phyloP scores from a whole-genome alignment of 64 coral and sea anemone genomes.

The Pocillopora damicornis region DNA sequence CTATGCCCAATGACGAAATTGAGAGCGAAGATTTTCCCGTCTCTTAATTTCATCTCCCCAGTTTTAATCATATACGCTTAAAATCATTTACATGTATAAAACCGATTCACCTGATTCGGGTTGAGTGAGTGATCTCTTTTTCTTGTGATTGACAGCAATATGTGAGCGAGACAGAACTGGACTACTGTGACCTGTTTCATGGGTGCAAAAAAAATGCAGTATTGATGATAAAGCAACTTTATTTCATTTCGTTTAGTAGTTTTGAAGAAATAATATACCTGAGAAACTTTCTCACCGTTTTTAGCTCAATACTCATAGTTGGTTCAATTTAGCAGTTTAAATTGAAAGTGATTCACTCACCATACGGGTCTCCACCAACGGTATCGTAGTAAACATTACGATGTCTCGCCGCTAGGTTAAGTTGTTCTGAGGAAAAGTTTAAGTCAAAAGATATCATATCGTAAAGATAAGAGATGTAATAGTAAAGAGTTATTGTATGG shows the following conservation, averaged over 20 bases:
- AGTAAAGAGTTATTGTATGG: background rate
- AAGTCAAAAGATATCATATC: background rate
- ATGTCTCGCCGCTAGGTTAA: slow-evolving; percentile 81
- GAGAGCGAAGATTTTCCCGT: too few relatives aligned
- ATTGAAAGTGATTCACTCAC: slow-evolving; percentile 13
- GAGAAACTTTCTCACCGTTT: background rate
- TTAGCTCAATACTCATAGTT: background rate
- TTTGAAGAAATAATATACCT: too few relatives aligned
- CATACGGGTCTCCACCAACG: slow-evolving; percentile 73
- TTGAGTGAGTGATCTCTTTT: slow-evolving; percentile 34
- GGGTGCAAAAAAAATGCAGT: background rate
- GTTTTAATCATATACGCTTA: too few relatives aligned
- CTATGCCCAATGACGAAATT: too few relatives aligned
- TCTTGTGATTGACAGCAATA: slow-evolving; percentile 26
- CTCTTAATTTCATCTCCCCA: too few relatives aligned
- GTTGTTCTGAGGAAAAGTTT: slow-evolving; percentile 45
- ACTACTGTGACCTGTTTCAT: slow-evolving; percentile 33
- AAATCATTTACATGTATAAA: background rate
- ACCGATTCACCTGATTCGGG: background rate
- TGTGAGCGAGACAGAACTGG: slow-evolving; percentile 46
- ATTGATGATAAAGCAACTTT: background rate
- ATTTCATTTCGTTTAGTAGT: too few relatives aligned
- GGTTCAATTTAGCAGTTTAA: background rate
- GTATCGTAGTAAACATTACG: slow-evolving; percentile 82
- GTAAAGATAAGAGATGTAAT: background rate